Conservation (phyloP, 30 jellyfish, hydroid and myxozoan genomes). For the Morbakka virulenta region DNA sequence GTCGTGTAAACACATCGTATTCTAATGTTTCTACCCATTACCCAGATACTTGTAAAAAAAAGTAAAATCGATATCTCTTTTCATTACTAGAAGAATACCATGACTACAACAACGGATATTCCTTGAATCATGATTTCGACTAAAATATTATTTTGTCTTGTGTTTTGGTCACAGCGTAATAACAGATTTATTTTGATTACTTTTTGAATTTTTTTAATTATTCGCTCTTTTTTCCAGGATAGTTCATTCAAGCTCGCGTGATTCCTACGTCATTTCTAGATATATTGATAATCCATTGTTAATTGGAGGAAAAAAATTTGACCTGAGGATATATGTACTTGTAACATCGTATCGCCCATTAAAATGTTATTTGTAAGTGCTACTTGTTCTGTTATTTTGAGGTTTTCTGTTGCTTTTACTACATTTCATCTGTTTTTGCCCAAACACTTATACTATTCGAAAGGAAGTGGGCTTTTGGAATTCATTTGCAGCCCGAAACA, state of each 20-base stretch:
- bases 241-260: constrained; percentile 60
- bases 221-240: constrained; percentile 6
- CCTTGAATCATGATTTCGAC: too few relatives aligned
- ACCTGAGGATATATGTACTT: constrained; percentile 78
- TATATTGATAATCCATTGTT: constrained; percentile 90
- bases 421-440: neutral
- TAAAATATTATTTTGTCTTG: neutral
- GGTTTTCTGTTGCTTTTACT: neutral
- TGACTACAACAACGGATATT: too few relatives aligned
- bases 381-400: too few relatives aligned
- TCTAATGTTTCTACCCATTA: too few relatives aligned
- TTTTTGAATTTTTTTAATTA: neutral
- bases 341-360: constrained; percentile 93
- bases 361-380: constrained; percentile 85
- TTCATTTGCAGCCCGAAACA: too few relatives aligned
- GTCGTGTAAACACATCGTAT: too few relatives aligned
- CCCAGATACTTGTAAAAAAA: too few relatives aligned
- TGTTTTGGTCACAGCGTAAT: neutral
- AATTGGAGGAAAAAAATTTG: constrained; percentile 97
- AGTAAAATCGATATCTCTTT: too few relatives aligned
- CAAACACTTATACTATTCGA: too few relatives aligned
- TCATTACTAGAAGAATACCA: too few relatives aligned
- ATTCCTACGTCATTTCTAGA: constrained; percentile 84
- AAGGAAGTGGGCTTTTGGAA: too few relatives aligned
- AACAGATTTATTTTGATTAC: neutral